phyloP scores from a whole-genome alignment of 2,888 invertebrate genomes.

The Pardosa pseudoannulata region DNA sequence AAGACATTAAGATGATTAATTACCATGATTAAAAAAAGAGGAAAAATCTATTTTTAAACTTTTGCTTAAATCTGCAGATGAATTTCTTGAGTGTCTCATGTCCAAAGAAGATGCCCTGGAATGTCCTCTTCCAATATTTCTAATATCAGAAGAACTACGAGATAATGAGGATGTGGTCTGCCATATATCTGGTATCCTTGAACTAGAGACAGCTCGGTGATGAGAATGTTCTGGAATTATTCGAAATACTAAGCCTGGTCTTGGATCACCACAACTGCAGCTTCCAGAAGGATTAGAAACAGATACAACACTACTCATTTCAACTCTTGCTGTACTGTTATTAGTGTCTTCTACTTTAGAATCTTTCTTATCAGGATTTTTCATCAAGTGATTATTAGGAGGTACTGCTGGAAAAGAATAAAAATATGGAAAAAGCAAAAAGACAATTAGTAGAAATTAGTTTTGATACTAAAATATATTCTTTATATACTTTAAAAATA shows the following conservation, averaged over 20 bases:
- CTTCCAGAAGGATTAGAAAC: constrained; percentile 3
- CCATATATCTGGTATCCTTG: constrained; percentile 89
- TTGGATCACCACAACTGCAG: constrained; percentile 69
- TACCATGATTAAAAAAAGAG: constrained; percentile 81
- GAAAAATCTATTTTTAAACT: constrained; percentile 85
- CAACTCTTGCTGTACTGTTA: constrained; percentile 12
- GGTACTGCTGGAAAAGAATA: constrained; percentile 39
- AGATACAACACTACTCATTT: not conserved
- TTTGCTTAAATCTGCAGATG: constrained; percentile 86
- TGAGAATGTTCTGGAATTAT: constrained; percentile 73
- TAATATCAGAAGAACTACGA: constrained; percentile 74
- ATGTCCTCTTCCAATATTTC: constrained; percentile 79
- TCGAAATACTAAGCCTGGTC: constrained; percentile 78
- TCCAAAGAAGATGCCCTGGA: constrained; percentile 91
- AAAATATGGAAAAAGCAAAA: not conserved
- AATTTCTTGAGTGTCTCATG: constrained; percentile 85
- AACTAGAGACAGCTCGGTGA: constrained; percentile 79
- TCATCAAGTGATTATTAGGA: constrained; percentile 32
- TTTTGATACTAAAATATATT: no score
- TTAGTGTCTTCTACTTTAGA: not conserved
- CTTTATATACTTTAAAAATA: not conserved
- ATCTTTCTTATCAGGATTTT: constrained; percentile 45
- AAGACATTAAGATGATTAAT: no score
- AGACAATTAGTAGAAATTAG: not conserved
- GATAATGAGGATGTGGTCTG: constrained; percentile 74